A percentile compares a stretch with the other conserved stretches of the same genome.
Conservation (phyloP, 2,797 vertebrate genomes). For the Notoglanidium macrostoma region DNA sequence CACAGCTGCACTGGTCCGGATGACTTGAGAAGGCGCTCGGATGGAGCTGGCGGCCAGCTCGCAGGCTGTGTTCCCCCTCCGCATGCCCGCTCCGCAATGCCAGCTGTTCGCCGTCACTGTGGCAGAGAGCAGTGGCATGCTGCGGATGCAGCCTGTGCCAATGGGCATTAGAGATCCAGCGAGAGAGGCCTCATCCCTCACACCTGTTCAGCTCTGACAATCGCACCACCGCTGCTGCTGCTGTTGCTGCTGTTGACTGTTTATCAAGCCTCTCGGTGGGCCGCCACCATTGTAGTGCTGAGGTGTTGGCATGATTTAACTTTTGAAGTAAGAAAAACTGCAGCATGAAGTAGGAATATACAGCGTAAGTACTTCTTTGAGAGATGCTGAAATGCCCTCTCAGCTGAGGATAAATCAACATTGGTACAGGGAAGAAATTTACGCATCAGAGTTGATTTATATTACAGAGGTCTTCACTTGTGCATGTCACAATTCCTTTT, state of each 20-base stretch:
- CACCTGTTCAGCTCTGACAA: conserved; percentile 57
- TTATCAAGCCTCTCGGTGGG: conserved; percentile 40
- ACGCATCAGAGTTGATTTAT: conserved; percentile 70
- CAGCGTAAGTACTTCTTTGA: conserved; percentile 43
- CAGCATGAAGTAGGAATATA: conserved; percentile 37
- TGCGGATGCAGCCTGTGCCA: conserved; percentile 55
- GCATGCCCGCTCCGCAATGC: conserved; percentile 47
- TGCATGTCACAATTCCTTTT: conserved; percentile 42
- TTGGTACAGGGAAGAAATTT: conserved; percentile 61
- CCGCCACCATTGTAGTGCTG: conserved; percentile 33
- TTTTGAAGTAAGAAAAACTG: conserved; percentile 29
- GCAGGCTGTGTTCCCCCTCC: conserved; percentile 48
- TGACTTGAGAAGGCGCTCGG: conserved; percentile 56
- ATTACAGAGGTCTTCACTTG: conserved; percentile 62
- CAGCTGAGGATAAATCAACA: conserved; percentile 69
- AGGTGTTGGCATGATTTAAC: conserved; percentile 39
- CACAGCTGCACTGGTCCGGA: conserved; percentile 60
- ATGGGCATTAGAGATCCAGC: conserved; percentile 56
- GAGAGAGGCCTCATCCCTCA: conserved; percentile 53
- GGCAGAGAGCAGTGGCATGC: conserved; percentile 51
- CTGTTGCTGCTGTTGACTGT: conserved; percentile 32
- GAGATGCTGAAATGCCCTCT: conserved; percentile 66
- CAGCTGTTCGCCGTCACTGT: conserved; percentile 58
- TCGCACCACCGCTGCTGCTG: conserved; percentile 28
- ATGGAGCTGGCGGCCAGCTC: conserved; percentile 52